phyloP scores from a whole-genome alignment of 2,797 vertebrate genomes.

The Bovichtus diacanthus region DNA sequence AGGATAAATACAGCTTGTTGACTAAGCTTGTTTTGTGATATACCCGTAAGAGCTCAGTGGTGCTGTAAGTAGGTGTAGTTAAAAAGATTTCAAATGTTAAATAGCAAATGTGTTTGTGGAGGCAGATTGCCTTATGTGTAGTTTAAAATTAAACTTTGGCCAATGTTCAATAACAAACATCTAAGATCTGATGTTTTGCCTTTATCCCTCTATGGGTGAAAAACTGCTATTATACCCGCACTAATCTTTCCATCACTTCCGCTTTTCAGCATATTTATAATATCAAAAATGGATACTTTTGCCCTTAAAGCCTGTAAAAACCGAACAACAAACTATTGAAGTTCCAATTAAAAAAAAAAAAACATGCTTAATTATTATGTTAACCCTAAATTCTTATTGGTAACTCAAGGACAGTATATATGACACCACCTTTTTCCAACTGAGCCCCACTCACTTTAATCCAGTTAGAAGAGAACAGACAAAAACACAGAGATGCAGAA shows the following conservation, averaged over 20 bases:
- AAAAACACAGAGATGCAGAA: neutral
- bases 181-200: neutral
- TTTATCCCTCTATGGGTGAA: neutral
- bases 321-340: no score
- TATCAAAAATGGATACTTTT: neutral
- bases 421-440: no score
- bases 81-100: neutral
- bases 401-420: no score
- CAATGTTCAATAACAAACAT: neutral
- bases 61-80: slow-evolving; percentile 10
- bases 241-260: neutral
- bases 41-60: neutral
- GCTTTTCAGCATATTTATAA: neutral
- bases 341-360: no score
- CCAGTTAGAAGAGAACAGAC: neutral
- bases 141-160: slow-evolving; percentile 1
- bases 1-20: slow-evolving; percentile 19
- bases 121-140: neutral
- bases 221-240: neutral
- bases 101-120: slow-evolving; percentile 2
- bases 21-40: slow-evolving; percentile 23
- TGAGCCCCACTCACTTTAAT: no score
- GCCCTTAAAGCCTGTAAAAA: no score
- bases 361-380: no score
- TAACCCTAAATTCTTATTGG: no score